Conservation (phyloP, 2,113 vertebrate species). For the Myotis davidii region DNA sequence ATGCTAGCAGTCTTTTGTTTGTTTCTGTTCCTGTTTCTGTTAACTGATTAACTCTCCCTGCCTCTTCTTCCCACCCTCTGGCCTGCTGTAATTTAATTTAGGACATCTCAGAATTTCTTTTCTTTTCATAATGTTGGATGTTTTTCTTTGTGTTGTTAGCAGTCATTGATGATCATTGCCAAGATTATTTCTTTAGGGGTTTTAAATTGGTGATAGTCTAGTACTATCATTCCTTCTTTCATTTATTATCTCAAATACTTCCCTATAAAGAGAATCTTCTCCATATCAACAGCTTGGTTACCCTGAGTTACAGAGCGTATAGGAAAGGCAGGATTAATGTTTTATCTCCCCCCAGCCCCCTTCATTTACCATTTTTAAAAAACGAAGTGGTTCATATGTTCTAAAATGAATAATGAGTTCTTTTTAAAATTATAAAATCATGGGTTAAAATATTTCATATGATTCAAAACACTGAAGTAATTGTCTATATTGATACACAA, state of each 20-base stretch:
- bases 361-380: neutral
- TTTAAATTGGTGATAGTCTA: neutral
- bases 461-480: neutral
- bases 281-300: neutral
- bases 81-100: neutral
- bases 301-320: neutral
- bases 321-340: neutral
- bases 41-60: neutral
- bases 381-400: neutral
- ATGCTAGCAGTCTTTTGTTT: neutral
- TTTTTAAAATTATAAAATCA: neutral
- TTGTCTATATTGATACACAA: neutral
- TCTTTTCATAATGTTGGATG: neutral
- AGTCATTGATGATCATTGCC: neutral
- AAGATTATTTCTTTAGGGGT: neutral
- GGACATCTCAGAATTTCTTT: neutral
- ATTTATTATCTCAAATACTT: neutral
- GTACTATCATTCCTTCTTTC: neutral
- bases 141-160: slow-evolving; percentile 20
- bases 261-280: neutral
- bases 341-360: neutral
- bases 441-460: neutral
- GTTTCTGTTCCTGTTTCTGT: neutral
- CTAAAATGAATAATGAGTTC: neutral
- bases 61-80: neutral